Evolutionary conservation across 2,797 vertebrate species (phyloP), one percentile per base, ranked within the genome.

Genomic region (Eulemur albifrons): DNA sequence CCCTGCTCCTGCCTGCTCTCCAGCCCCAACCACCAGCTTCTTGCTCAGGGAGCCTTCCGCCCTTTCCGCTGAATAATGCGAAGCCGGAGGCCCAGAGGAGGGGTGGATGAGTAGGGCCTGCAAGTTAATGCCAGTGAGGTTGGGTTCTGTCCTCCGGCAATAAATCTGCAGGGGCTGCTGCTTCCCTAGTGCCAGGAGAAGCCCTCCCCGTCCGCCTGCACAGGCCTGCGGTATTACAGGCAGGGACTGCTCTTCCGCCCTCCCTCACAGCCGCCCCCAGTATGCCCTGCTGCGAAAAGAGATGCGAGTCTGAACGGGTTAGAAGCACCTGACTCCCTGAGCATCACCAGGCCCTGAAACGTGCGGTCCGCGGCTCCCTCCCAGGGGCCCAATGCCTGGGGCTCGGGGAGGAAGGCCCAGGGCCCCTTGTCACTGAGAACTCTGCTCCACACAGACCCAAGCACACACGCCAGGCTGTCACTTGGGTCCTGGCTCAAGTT

Each of bases 361-460:
- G n/a, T 30, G 54, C 35, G 21, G 2, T 14, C 92, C 72, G 30
- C 43, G 54, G 77, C 23, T 63, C 18, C 54, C 65, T 76, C 69
- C 25, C 23, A 11, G 40, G 59, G 67, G 23, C 59, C 85, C 15
- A 6, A 1, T 1, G 23, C 17, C 48, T n/a, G 11, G 8, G 27
- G 11, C 52, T 75, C 15, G 4, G 14, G 80, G 12, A n/a, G 25
- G 57, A 76, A 17, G 32, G 17, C 25, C 57, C 23, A n/a, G 52
- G 6, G 32, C 30, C 82, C 38, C 27, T 43, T 65, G 48, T 77
- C 72, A 45, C 12, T 15, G 50, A 35, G 57, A 40, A 52, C 61
- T 20, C 88, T 79, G 87, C 97, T 96, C 93, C 81, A 95, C 40
- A 92, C 83, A 97, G 97, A 97, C 70, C 27, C 77, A 82, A 98